Evolutionary conservation across 2,888 invertebrate species (phyloP).

Genomic region (Neoitamus cyanurus): DNA sequence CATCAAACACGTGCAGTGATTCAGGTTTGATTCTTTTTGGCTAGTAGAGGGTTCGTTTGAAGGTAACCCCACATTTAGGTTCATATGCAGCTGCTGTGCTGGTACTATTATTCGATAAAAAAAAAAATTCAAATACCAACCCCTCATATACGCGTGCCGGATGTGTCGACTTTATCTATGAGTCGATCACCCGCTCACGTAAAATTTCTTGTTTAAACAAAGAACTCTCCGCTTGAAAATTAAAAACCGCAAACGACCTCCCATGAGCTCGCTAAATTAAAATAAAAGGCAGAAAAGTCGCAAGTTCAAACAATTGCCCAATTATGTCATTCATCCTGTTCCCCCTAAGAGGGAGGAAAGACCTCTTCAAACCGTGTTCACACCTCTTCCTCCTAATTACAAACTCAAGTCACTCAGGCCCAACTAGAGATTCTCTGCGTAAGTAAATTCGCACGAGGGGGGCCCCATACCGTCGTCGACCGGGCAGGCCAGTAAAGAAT

Average conservation of each 20-base stretch:
- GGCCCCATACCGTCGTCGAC: not conserved
- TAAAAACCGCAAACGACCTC: not conserved
- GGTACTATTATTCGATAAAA: not conserved
- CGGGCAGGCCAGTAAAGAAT: not conserved
- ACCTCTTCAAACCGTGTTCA: not conserved
- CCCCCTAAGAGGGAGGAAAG: not conserved
- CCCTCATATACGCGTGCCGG: not conserved
- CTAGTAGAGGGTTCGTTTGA: not conserved
- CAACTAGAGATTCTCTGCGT: not conserved
- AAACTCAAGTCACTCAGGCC: not conserved
- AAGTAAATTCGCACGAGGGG: not conserved
- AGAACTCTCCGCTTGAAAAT: not conserved
- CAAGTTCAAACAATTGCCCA: slow-evolving; percentile 12
- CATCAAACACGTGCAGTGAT: not conserved
- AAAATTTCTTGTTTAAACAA: not conserved
- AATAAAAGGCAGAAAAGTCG: not conserved
- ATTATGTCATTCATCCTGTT: slow-evolving; percentile 27
- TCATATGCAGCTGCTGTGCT: not conserved
- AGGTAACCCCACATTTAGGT: not conserved
- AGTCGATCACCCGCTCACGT: not conserved
- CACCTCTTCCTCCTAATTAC: slow-evolving; percentile 9
- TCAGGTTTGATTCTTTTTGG: not conserved
- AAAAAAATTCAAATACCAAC: not conserved
- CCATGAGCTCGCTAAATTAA: not conserved
- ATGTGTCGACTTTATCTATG: not conserved